These are phyloP conservation scores for Heterodera filipjevi DNA, from an alignment of 2,888 invertebrate genomes.

Conservation along the genomic window DNA sequence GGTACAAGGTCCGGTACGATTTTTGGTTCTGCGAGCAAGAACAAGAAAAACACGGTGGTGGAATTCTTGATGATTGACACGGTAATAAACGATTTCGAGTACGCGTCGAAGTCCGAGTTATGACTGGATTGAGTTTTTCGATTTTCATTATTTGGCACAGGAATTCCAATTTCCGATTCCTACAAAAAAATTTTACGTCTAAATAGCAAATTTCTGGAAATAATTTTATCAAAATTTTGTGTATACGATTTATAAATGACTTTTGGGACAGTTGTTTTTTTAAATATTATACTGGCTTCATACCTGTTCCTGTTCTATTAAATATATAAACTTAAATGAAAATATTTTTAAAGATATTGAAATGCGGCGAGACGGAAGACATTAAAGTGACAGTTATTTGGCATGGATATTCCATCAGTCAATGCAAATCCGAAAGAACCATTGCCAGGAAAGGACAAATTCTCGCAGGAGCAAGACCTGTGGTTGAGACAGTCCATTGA, in stretches of 20 bases:
- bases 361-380: constrained; percentile 2
- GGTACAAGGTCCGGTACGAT: constrained; percentile 65
- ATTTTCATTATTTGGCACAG: no score
- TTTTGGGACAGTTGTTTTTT: no score
- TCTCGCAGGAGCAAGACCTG: constrained; percentile 66
- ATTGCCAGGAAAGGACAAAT: constrained; percentile 39
- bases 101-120: no score
- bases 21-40: constrained; percentile 52
- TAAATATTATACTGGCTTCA: no score
- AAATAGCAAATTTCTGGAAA: no score
- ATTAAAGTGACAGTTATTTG: constrained; percentile 5
- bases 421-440: constrained; percentile 48
- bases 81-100: constrained; percentile 51
- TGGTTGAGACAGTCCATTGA: constrained; percentile 66
- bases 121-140: no score
- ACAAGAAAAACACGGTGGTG: constrained; percentile 45
- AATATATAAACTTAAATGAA: not conserved
- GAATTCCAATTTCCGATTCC: no score
- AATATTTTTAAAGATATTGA: not conserved
- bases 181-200: no score
- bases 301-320: no score
- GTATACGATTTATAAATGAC: no score
- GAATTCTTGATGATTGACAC: constrained; percentile 70
- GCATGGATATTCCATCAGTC: not conserved
- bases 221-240: no score